phyloP scores from a whole-genome alignment of 2,888 invertebrate species.

The Ennomos quercinarius region DNA sequence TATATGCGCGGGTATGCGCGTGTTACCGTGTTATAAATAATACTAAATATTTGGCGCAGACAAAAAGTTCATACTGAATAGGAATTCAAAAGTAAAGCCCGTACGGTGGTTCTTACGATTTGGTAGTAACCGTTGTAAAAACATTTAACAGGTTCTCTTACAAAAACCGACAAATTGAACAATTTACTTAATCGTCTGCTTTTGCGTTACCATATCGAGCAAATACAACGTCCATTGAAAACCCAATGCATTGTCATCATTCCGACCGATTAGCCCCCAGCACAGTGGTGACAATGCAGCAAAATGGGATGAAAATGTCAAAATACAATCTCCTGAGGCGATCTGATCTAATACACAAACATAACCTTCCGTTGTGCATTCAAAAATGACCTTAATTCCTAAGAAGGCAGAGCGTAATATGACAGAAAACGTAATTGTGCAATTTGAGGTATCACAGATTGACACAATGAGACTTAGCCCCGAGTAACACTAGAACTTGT shows the following conservation, averaged over 20 bases:
- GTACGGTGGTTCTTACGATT: no score
- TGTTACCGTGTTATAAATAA: no score
- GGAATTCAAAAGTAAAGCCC: no score
- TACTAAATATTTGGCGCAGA: no score
- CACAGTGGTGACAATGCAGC: conserved; percentile 67
- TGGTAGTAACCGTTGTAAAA: no score
- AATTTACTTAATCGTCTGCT: conserved; percentile 23
- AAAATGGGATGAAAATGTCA: conserved; percentile 84
- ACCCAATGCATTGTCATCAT: conserved; percentile 51
- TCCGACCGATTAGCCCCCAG: conserved; percentile 75
- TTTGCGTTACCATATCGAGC: conserved; percentile 32
- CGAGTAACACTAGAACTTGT: conserved; percentile 79
- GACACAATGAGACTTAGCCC: conserved; percentile 57
- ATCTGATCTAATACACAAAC: conserved; percentile 55
- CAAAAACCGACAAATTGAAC: conserved; percentile 7
- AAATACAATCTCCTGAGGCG: conserved; percentile 76
- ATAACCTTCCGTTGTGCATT: conserved; percentile 7
- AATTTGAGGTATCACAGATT: conserved; percentile 19
- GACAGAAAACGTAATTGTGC: conserved; percentile 3
- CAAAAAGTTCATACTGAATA: no score
- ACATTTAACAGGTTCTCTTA: no score
- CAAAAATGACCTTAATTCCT: conserved; percentile 34
- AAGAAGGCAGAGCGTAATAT: neutral
- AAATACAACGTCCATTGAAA: conserved; percentile 35
- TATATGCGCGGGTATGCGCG: no score